Evolutionary conservation across 2,113 vertebrate species (phyloP).

Genomic region (Lethenteron camtschaticum): DNA sequence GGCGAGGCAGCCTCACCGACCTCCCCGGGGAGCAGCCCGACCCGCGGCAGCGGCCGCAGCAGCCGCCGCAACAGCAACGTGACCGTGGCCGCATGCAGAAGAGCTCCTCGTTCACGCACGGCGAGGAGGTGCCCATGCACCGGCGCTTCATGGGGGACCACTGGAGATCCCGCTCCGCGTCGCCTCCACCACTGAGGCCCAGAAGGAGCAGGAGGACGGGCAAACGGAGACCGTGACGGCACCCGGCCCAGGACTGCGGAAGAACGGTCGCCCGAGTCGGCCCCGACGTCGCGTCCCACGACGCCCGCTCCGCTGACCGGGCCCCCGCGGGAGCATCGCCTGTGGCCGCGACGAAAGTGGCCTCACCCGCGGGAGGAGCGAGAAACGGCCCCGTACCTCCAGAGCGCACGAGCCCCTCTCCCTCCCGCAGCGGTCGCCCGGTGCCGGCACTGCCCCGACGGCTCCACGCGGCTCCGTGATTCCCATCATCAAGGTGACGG

Average conservation of each 20-base stretch:
- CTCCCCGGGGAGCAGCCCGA: background rate
- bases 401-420: background rate
- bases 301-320: background rate
- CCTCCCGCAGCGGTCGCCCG: background rate
- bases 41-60: background rate
- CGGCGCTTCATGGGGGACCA: slow-evolving; percentile 52
- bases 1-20: slow-evolving; percentile 40
- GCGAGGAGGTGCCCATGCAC: slow-evolving; percentile 59
- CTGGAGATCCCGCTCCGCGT: slow-evolving; percentile 46
- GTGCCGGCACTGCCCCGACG: no score
- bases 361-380: background rate
- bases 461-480: no score
- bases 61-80: no score
- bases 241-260: no score
- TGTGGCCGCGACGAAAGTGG: accelerated
- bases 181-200: no score
- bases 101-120: slow-evolving; percentile 82
- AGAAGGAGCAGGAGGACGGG: background rate
- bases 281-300: background rate
- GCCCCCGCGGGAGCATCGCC: background rate
- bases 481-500: no score
- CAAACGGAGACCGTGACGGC: background rate
- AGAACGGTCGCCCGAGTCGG: background rate
- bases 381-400: no score
- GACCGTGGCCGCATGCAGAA: slow-evolving; percentile 31